A percentile compares a stretch with the other conserved stretches of the same genome.
These are phyloP conservation scores for Pelecanus crispus DNA, from an alignment of 2,113 vertebrate species.

Conservation along the genomic window DNA sequence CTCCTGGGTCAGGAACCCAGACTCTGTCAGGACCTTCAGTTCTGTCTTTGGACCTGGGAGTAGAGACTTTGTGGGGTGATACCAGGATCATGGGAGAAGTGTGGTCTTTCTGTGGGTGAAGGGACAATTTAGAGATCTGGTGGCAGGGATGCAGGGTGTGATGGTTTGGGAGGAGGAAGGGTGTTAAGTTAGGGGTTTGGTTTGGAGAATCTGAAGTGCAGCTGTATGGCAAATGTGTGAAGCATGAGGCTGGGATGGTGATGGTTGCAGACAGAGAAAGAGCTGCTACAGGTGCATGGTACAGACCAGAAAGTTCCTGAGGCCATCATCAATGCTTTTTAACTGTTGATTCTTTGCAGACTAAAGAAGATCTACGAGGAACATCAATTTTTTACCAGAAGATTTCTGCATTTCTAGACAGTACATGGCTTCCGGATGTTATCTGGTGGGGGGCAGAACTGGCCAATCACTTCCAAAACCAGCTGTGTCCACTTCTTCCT, in stretches of 20 bases:
- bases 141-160: neutral
- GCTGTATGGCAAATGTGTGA: neutral
- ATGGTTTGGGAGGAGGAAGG: neutral
- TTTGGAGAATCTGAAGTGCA: neutral
- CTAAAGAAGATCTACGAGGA: neutral
- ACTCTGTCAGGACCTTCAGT: neutral
- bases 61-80: neutral
- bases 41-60: neutral
- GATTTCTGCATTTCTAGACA: slow-evolving; percentile 59
- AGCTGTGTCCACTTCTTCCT: slow-evolving; percentile 4
- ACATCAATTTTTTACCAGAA: slow-evolving; percentile 47
- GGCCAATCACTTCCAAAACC: slow-evolving; percentile 12
- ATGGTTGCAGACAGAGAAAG: neutral
- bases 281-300: neutral
- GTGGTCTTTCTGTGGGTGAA: neutral
- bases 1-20: neutral
- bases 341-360: slow-evolving; percentile 24
- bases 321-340: neutral
- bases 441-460: slow-evolving; percentile 63
- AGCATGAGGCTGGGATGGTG: neutral
- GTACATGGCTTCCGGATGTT: slow-evolving; percentile 38
- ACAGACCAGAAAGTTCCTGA: neutral
- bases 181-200: neutral
- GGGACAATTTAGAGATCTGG: neutral
- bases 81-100: neutral